These are phyloP conservation scores for Dreissena rostriformis DNA, from an alignment of 1,140 invertebrate species.

Conservation along the genomic window DNA sequence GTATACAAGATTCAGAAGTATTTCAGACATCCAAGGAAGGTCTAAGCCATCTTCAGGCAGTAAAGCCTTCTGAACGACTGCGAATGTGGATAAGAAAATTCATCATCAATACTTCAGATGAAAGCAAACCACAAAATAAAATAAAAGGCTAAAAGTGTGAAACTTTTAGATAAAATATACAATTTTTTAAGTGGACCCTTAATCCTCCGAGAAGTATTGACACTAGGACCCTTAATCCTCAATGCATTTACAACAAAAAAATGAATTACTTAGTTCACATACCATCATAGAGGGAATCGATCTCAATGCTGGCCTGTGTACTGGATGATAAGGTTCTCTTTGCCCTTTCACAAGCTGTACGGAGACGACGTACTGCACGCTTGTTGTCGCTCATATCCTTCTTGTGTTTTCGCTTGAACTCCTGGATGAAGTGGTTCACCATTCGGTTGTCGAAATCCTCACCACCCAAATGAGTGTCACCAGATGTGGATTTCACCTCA, in stretches of 20 bases:
- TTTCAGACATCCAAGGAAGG: constrained; percentile 52
- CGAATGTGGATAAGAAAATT: constrained; percentile 53
- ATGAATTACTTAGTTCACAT: background rate
- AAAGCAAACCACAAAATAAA: too few species aligned
- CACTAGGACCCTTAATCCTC: background rate
- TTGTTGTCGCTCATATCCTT: constrained; percentile 72
- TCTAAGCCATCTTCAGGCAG: constrained; percentile 50
- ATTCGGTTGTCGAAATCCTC: constrained; percentile 78
- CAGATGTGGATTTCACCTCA: constrained; percentile 89
- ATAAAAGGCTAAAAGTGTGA: too few species aligned
- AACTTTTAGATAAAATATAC: too few species aligned
- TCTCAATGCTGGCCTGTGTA: constrained; percentile 84
- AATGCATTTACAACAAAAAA: background rate
- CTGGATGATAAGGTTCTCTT: constrained; percentile 82
- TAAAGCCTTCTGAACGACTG: constrained; percentile 49
- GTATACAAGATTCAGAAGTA: too few species aligned
- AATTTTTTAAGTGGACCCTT: background rate
- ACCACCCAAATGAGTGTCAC: constrained; percentile 77
- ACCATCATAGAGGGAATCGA: constrained; percentile 84
- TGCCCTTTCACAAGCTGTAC: constrained; percentile 88
- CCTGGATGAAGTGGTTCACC: constrained; percentile 75
- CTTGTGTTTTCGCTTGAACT: constrained; percentile 78
- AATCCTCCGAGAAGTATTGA: background rate
- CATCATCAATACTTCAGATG: background rate
- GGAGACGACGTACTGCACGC: constrained; percentile 79